Conservation (phyloP, 1,140 invertebrate species). For the Drosophila rufa region DNA sequence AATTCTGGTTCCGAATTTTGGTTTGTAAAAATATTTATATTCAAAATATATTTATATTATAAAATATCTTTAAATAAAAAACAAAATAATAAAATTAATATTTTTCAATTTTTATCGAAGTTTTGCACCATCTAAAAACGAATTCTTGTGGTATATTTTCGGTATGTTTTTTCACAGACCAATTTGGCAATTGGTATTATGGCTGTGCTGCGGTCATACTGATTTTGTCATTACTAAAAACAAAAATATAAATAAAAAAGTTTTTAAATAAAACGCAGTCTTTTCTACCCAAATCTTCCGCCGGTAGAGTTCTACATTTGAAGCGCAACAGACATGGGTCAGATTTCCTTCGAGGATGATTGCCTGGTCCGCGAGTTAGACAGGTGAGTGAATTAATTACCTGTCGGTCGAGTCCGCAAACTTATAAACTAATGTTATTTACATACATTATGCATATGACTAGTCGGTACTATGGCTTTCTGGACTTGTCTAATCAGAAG, state of each 20-base stretch:
- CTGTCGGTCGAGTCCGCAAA: neutral
- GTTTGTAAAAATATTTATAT: too few species aligned
- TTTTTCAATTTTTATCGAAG: neutral
- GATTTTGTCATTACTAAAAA: constrained; percentile 25
- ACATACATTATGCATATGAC: constrained; percentile 10
- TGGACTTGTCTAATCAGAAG: constrained; percentile 59
- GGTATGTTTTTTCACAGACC: neutral
- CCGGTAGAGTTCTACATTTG: neutral
- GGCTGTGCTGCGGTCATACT: neutral
- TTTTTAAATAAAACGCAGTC: constrained; percentile 28
- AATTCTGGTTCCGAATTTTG: too few species aligned
- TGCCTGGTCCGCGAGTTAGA: constrained; percentile 40
- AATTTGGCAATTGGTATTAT: constrained; percentile 3
- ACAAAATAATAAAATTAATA: too few species aligned
- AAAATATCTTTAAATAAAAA: too few species aligned
- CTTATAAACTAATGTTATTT: constrained; percentile 5
- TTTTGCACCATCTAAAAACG: neutral
- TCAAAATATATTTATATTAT: too few species aligned
- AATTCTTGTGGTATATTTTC: neutral
- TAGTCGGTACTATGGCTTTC: constrained; percentile 68
- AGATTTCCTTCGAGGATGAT: constrained; percentile 30
- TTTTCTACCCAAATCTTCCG: neutral
- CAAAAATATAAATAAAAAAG: constrained; percentile 34
- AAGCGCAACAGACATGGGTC: constrained; percentile 18
- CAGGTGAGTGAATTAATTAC: constrained; percentile 20